Evolutionary conservation across 2,113 vertebrate genomes (phyloP).

Genomic region (Bubo blakistoni): DNA sequence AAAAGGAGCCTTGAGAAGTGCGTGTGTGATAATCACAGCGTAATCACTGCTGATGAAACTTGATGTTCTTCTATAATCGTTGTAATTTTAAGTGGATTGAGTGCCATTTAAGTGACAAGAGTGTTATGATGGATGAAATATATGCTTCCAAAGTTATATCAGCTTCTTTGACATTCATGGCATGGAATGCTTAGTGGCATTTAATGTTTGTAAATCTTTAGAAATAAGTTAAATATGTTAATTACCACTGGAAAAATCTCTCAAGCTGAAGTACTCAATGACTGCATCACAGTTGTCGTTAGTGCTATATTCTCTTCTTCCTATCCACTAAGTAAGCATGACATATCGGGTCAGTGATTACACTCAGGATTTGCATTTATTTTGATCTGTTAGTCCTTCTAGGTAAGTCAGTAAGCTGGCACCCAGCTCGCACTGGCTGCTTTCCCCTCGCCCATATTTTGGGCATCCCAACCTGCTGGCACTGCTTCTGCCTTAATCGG

Average conservation of each 20-base stretch:
- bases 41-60: constrained; percentile 59
- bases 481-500: not conserved
- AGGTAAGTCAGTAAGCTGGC: not conserved
- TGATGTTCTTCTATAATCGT: constrained; percentile 58
- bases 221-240: constrained; percentile 67
- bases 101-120: constrained; percentile 65
- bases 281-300: not conserved
- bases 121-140: constrained; percentile 50
- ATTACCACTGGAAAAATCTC: constrained; percentile 50
- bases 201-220: constrained; percentile 65
- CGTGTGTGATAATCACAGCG: constrained; percentile 10
- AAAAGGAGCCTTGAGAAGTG: not conserved
- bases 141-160: constrained; percentile 54
- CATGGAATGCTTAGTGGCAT: constrained; percentile 51
- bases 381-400: not conserved
- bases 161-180: constrained; percentile 52
- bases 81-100: constrained; percentile 66
- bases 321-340: not conserved
- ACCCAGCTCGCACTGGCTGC: not conserved
- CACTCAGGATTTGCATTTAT: constrained; percentile 1
- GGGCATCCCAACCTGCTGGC: fast-evolving
- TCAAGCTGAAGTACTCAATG: constrained; percentile 29
- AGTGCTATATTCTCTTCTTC: not conserved
- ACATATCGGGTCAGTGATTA: not conserved
- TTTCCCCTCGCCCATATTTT: not conserved